Conservation (phyloP, 2,888 invertebrate genomes). For the Drosophila meridiana region DNA sequence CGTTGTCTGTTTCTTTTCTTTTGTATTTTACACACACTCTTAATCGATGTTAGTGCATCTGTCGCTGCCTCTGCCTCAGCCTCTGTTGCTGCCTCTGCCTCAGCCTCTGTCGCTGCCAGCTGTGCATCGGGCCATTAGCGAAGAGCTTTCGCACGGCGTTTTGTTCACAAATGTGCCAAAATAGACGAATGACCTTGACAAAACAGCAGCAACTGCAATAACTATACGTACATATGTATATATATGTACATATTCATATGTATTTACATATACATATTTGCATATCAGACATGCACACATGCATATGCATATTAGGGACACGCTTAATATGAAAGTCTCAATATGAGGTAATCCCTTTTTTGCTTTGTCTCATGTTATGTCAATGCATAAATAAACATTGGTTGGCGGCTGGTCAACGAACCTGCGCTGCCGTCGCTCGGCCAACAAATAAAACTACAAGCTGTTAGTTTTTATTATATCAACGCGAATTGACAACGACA, state of each 20-base stretch:
- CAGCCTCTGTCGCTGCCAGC: not conserved
- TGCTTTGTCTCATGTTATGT: not conserved
- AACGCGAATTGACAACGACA: conserved; percentile 53
- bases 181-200: conserved; percentile 47
- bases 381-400: conserved; percentile 3
- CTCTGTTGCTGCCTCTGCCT: not conserved
- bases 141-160: conserved; percentile 39
- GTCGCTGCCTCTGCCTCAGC: conserved; percentile 20
- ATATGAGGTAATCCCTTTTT: not conserved
- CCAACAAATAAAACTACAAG: conserved; percentile 57
- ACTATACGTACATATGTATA: conserved; percentile 5
- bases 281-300: not conserved
- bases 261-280: not conserved
- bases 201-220: conserved; percentile 23
- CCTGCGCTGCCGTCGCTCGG: conserved; percentile 44
- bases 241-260: not conserved
- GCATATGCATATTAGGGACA: not conserved
- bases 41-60: conserved; percentile 66
- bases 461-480: conserved; percentile 67
- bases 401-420: conserved; percentile 62
- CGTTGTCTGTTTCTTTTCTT: conserved; percentile 28
- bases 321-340: not conserved
- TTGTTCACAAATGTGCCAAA: conserved; percentile 41
- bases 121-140: conserved; percentile 37
- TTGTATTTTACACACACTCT: conserved; percentile 49